Evolutionary conservation across 2,888 invertebrate genomes (phyloP).

Genomic region (Spialia ferax): DNA sequence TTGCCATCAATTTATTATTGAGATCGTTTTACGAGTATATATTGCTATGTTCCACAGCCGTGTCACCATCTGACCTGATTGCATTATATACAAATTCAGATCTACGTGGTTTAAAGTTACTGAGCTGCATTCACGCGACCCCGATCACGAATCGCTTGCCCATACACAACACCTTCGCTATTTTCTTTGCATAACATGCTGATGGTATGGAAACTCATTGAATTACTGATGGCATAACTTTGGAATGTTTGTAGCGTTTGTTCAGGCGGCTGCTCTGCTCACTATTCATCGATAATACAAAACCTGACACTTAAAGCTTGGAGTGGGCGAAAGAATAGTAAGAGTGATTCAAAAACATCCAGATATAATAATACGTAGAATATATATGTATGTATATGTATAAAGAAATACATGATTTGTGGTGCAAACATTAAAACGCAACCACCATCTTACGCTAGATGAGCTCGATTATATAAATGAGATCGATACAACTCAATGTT

Average conservation of each 20-base stretch:
- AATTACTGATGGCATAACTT: constrained; percentile 48
- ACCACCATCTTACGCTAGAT: constrained; percentile 35
- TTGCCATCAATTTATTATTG: constrained; percentile 15
- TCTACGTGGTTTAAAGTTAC: constrained; percentile 54
- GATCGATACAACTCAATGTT: constrained; percentile 56
- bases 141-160: neutral
- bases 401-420: constrained; percentile 5
- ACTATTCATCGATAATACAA: constrained; percentile 53
- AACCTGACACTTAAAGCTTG: constrained; percentile 56
- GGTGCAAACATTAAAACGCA: constrained; percentile 20
- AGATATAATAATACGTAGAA: constrained; percentile 32
- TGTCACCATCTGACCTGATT: constrained; percentile 17
- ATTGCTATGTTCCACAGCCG: neutral
- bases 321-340: constrained; percentile 43
- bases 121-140: constrained; percentile 18
- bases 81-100: constrained; percentile 61
- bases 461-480: constrained; percentile 52
- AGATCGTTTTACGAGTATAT: constrained; percentile 10
- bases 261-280: constrained; percentile 63
- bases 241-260: constrained; percentile 76
- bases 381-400: neutral
- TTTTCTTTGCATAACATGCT: neutral
- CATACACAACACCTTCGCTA: neutral
- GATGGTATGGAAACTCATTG: constrained; percentile 11
- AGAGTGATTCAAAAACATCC: constrained; percentile 29